Conservation (phyloP, 2,888 invertebrate genomes). For the Thysanoteuthis rhombus region DNA sequence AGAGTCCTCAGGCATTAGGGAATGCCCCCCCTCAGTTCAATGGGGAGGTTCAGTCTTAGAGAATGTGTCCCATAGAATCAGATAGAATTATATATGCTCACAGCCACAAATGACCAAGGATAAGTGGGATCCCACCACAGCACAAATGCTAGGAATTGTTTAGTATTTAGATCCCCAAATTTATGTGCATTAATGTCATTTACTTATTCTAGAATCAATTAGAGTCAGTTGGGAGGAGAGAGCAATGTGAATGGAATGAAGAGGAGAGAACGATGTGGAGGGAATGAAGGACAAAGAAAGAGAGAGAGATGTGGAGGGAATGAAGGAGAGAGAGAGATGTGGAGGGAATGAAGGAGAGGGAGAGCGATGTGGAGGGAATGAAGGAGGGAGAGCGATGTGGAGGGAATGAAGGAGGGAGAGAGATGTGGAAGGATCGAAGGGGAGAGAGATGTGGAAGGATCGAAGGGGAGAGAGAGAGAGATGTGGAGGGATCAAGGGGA, state of each 20-base stretch:
- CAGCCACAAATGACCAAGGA: too few species aligned
- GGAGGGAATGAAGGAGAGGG: neutral
- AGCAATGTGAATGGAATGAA: neutral
- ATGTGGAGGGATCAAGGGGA: neutral
- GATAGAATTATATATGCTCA: too few species aligned
- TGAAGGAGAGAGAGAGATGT: neutral
- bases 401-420: neutral
- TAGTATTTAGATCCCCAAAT: too few species aligned
- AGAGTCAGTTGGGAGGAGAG: neutral
- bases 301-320: neutral
- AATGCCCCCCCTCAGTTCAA: too few species aligned
- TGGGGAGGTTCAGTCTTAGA: too few species aligned
- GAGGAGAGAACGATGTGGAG: neutral
- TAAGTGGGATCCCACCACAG: too few species aligned
- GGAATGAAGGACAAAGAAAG: neutral
- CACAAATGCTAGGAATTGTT: too few species aligned
- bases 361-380: neutral
- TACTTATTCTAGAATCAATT: too few species aligned
- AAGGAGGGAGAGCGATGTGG: neutral
- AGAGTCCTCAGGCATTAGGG: too few species aligned
- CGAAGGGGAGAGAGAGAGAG: neutral
- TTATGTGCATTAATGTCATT: too few species aligned
- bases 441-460: accelerated
- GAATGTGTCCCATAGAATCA: too few species aligned
- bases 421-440: neutral